These are phyloP conservation scores for Microcebus tavaratra DNA, from an alignment of 2,113 vertebrate genomes.

Conservation along the genomic window DNA sequence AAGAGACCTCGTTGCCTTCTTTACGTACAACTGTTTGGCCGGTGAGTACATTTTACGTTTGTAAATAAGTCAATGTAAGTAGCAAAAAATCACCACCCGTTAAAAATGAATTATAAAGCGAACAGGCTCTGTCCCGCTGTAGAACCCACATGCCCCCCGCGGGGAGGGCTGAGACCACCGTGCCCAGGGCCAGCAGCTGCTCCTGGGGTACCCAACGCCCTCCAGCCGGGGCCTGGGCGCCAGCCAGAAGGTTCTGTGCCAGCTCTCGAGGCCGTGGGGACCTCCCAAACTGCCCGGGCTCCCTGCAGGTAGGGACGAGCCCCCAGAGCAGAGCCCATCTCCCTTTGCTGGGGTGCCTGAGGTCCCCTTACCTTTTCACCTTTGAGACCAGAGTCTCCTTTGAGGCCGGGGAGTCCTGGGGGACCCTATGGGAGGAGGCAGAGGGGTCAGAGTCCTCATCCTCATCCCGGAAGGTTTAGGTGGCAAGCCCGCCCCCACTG, in stretches of 20 bases:
- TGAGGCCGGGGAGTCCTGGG: slow-evolving; percentile 95
- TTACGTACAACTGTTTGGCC: fast-evolving
- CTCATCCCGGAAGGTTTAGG: too few relatives aligned
- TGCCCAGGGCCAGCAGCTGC: fast-evolving
- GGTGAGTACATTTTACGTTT: fast-evolving
- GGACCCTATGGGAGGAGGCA: slow-evolving; percentile 87
- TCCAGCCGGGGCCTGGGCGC: fast-evolving
- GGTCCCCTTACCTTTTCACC: slow-evolving; percentile 93
- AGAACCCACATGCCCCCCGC: fast-evolving
- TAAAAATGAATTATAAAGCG: not conserved
- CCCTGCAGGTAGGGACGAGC: not conserved
- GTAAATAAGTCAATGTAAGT: fast-evolving
- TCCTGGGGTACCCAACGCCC: fast-evolving
- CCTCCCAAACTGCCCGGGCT: not conserved
- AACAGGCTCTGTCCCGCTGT: fast-evolving
- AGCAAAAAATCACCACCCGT: not conserved
- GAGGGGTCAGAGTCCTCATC: not conserved
- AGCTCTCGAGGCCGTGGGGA: fast-evolving
- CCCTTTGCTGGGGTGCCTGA: fast-evolving
- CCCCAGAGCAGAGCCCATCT: fast-evolving
- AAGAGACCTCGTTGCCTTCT: fast-evolving
- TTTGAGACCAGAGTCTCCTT: slow-evolving; percentile 96
- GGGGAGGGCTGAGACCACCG: fast-evolving
- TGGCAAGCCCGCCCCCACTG: fast-evolving
- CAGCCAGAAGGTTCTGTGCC: not conserved